phyloP scores from a whole-genome alignment of 2,888 invertebrate species.

The Cantharis rufa region DNA sequence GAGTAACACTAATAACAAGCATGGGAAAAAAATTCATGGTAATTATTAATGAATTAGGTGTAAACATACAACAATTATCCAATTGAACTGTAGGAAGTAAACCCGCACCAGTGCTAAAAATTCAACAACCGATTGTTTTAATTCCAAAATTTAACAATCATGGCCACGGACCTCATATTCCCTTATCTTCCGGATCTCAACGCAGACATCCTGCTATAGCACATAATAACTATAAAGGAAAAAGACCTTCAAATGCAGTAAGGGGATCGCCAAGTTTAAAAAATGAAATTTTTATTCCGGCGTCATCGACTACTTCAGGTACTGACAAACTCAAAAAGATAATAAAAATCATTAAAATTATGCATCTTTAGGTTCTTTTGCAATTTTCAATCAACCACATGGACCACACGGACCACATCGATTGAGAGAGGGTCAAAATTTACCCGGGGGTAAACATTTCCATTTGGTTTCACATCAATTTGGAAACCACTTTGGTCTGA shows the following conservation, averaged over 20 bases:
- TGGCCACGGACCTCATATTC: slow-evolving; percentile 56
- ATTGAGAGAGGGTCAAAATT: neutral
- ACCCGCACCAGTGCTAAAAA: slow-evolving; percentile 33
- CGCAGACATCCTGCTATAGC: slow-evolving; percentile 52
- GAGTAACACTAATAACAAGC: neutral
- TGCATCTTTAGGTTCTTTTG: neutral
- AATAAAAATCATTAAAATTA: neutral
- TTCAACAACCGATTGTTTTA: slow-evolving; percentile 26
- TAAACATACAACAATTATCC: neutral
- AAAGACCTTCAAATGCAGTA: slow-evolving; percentile 39
- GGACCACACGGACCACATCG: neutral
- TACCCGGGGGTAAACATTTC: slow-evolving; percentile 54
- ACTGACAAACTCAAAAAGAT: neutral
- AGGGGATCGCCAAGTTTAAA: slow-evolving; percentile 41
- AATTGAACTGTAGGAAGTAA: slow-evolving; percentile 29
- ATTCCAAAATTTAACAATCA: slow-evolving; percentile 55
- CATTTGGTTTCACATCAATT: slow-evolving; percentile 48
- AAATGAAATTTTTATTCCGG: slow-evolving; percentile 50
- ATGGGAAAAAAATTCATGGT: neutral
- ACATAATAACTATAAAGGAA: slow-evolving; percentile 25
- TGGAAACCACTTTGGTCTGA: slow-evolving; percentile 47
- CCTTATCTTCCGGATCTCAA: slow-evolving; percentile 48
- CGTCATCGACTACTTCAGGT: slow-evolving; percentile 43
- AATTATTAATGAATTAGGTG: neutral
- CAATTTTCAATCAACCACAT: neutral